phyloP scores from a whole-genome alignment of 2,113 vertebrate species.

The Alosa alosa region DNA sequence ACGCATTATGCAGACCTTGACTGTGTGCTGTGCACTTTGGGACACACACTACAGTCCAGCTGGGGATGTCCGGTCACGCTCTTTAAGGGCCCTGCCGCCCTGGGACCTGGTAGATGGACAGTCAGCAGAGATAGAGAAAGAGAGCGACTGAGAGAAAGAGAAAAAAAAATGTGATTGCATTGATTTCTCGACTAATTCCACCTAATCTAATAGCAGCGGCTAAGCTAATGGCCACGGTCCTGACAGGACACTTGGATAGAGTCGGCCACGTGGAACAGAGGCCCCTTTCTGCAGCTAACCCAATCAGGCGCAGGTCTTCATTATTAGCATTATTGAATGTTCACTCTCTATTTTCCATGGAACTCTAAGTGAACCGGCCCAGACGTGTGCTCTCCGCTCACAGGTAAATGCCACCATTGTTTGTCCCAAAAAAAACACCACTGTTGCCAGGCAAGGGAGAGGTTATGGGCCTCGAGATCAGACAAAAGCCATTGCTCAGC shows the following conservation, averaged over 20 bases:
- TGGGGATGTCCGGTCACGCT: background rate
- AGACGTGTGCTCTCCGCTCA: background rate
- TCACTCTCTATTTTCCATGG: slow-evolving; percentile 24
- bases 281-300: slow-evolving; percentile 31
- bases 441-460: slow-evolving; percentile 31
- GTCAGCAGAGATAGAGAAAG: background rate
- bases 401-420: slow-evolving; percentile 37
- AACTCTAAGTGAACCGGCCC: slow-evolving; percentile 28
- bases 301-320: slow-evolving; percentile 32
- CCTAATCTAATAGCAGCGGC: slow-evolving; percentile 37
- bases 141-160: slow-evolving; percentile 12
- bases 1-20: background rate
- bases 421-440: slow-evolving; percentile 25
- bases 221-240: slow-evolving; percentile 36
- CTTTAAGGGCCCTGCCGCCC: background rate
- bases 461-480: slow-evolving; percentile 32
- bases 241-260: slow-evolving; percentile 23
- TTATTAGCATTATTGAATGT: slow-evolving; percentile 46
- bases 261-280: slow-evolving; percentile 23
- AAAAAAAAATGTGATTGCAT: slow-evolving; percentile 31
- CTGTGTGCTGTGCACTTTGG: background rate
- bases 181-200: slow-evolving; percentile 33
- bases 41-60: background rate
- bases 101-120: background rate
- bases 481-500: slow-evolving; percentile 23